Evolutionary conservation across 2,113 vertebrate genomes (phyloP), one percentile per base, ranked within the genome.

Genomic region (Casuarius casuarius): DNA sequence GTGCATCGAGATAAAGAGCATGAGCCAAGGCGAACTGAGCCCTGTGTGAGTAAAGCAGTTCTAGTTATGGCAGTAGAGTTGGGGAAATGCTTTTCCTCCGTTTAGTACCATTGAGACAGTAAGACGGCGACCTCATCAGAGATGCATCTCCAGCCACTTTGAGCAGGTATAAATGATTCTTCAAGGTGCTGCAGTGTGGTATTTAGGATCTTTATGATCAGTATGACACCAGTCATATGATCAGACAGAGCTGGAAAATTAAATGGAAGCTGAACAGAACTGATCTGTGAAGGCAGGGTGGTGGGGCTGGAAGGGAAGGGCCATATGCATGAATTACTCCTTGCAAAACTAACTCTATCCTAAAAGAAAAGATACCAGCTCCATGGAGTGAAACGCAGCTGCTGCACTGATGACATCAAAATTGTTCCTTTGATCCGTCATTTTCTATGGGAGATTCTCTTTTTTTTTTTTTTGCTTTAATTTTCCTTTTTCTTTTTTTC

Each of bases 391-490:
- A 59, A 89, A 58, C 3, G 25, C 98, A 97, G 97, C 97, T 98
- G 97, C 95, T 6, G 38, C 29, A 0, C 88, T 54, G 87, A 73
- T 97, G 98, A 98, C 97, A 98, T 96, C 96, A 95, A 97, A 98
- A 97, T 95, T 97, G 98, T 92, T 95, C 96, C 97, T 97, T 97
- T 95, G 94, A 97, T 95, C 94, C 80, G 0, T 95, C 96, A 80
- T 97, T 97, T 97, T 96, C 96, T 63, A 40, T 52, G 25, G 77
- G 89, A 98, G 87, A 94, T 89, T 81, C 91, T 96, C 71, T 56
- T 38, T 38, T 38, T n/a, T n/a, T 92, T 97, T 38, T 89, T 94
- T 94, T 86, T 62, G n/a, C 72, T 40, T 51, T 87, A 58, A 58
- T 94, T 92, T 28, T 5, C 28, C 48, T 21, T 10, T 75, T 63